Evolutionary conservation across 1,140 invertebrate genomes (phyloP), one percentile per base, ranked within the genome.

Genomic region (Papilio dardanus): DNA sequence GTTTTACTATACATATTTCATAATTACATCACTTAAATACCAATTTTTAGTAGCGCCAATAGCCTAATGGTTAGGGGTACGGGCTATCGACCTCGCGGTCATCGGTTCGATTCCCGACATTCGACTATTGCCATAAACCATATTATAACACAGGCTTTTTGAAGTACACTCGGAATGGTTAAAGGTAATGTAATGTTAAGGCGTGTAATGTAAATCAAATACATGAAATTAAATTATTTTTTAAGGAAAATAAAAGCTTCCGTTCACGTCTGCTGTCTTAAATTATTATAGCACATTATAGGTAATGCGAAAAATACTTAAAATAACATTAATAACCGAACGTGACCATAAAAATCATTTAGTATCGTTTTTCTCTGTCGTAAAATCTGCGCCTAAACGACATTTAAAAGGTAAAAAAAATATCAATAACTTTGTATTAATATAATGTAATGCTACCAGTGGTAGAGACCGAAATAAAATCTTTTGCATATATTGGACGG

Each of bases 301-400:
- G 67, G 67, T 69, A 69, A 69, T 69, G 67, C 67, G 33, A 69
- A 19, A 40, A 69, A 35, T 69, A 69, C 67, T 69, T 69, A 69
- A 69, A 69, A 40, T 69, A 69, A 69, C 67, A 69, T 69, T 37
- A 69, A 69, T 69, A 69, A 6, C 31, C n/a, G 12, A 69, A 69
- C 33, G 31, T 69, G 67, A 42, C 67, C 4, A 69, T 69, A 69
- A 69, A 69, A 4, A 35, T 28, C 67, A 69, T 69, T 69, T 24
- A 40, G 33, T 69, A 42, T 42, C 30, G n/a, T 35, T 35, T 31
- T 62, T n/a, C 33, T 67, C 65, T 19, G 65, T 21, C 65, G 30
- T 67, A 35, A 67, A 33, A 35, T 66, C 3, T 10, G 5, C 24
- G 19, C 16, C 54, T 62, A 62, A 62, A 62, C 54, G 54, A 30